A percentile compares a stretch with the other conserved stretches of the same genome.
Conservation (phyloP, 2,888 invertebrate genomes). For the Trachelus iudaicus region DNA sequence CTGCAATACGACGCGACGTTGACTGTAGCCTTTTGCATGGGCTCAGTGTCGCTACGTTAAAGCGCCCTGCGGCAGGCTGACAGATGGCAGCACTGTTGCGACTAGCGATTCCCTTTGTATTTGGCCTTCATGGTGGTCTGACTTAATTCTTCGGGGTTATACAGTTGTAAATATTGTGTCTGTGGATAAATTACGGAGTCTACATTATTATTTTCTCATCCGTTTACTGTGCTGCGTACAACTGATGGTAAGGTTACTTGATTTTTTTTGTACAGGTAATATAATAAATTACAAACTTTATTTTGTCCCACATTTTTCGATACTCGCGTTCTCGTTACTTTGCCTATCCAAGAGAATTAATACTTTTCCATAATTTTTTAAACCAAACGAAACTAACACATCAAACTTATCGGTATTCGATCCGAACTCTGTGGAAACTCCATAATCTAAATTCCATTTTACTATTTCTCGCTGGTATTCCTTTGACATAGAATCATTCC, state of each 20-base stretch:
- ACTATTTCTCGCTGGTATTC: background rate
- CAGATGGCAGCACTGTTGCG: background rate
- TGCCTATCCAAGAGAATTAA: too few relatives aligned
- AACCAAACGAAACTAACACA: too few relatives aligned
- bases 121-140: slow-evolving; percentile 13
- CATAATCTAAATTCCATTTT: background rate
- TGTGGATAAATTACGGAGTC: slow-evolving; percentile 6
- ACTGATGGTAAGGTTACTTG: background rate
- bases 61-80: background rate
- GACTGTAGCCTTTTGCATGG: background rate
- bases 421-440: background rate
- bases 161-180: slow-evolving; percentile 3
- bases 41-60: background rate
- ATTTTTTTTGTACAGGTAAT: background rate
- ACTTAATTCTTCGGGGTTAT: background rate
- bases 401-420: background rate
- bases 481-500: background rate
- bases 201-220: background rate
- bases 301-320: background rate
- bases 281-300: background rate
- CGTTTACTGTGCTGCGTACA: background rate
- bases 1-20: background rate
- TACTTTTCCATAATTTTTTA: too few relatives aligned
- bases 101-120: slow-evolving; percentile 18
- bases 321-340: background rate